Base-by-base conservation (phyloP, 2,888 invertebrate genomes). In the Alloplasta piceator region DNA sequence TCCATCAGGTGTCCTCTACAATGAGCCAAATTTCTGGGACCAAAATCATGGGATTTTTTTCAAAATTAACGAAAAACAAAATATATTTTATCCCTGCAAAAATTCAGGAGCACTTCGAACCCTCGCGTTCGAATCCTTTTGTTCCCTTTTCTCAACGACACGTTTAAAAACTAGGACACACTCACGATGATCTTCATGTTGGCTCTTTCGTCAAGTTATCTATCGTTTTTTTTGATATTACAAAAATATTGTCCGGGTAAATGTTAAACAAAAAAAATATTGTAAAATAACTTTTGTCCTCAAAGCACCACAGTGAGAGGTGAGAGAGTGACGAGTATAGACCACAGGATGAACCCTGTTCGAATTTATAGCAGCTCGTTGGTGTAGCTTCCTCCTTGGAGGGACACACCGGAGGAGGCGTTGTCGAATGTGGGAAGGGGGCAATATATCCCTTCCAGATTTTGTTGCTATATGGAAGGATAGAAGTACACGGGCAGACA, bases 121-220 rank as follows among this genome's bases (percentile, higher is more conserved):
- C 48, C 46, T 48, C 4, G 41, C 12, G 43, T 41, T 14, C 26
- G 26, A 26, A 36, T 14, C 4, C 14, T 66, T 14, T 43, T 67
- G 4, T n/a, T 16, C 1, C 16, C 26, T 61, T n/a, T 55, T 55
- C 14, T 43, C 38, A 43, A 0, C 12, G 26, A 64, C 58, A 64
- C 48, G 55, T 55, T 55, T 43, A 6, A 36, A 5, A 12, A 55
- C 55, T 64, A 66, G 46, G 60, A 66, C 12, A 72, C 86, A 89
- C 89, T 89, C 87, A 89, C 89, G 71, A 89, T 71, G 66, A 83
- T 89, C 81, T 89, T 89, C 89, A 89, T 89, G 85, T 46, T 84
- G 84, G 36, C 9, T 52, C 46, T 56, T 26, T 56, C 56, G 43
- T 73, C 38, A 39, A 50, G n/a, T 46, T 10, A 14, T 75, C 55